phyloP scores from a whole-genome alignment of 2,888 invertebrate genomes.

The Odontothrips loti region DNA sequence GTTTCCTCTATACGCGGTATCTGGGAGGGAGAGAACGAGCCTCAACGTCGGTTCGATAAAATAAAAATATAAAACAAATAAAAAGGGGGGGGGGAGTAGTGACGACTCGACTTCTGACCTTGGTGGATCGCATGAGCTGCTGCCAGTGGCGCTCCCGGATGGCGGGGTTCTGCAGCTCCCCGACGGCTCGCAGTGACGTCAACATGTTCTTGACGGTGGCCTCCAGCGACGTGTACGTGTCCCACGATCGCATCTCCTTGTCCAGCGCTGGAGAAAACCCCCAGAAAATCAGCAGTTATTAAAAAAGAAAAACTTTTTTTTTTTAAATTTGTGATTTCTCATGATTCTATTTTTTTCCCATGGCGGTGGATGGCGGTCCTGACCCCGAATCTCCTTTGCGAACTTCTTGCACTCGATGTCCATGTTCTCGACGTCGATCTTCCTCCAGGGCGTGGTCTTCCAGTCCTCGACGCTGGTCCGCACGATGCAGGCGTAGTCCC shows the following conservation, averaged over 20 bases:
- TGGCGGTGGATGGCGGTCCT: conserved; percentile 19
- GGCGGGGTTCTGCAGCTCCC: conserved; percentile 92
- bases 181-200: conserved; percentile 89
- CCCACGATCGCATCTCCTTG: conserved; percentile 95
- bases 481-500: conserved; percentile 92
- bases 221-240: conserved; percentile 82
- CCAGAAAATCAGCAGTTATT: not conserved
- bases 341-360: not conserved
- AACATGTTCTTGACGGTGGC: conserved; percentile 93
- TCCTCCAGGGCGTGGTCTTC: conserved; percentile 96
- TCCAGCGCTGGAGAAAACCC: conserved; percentile 61
- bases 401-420: conserved; percentile 98
- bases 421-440: conserved; percentile 97
- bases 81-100: too few relatives aligned
- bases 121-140: conserved; percentile 92
- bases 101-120: conserved; percentile 56
- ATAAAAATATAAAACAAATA: too few relatives aligned
- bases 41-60: too few relatives aligned
- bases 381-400: conserved; percentile 81
- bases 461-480: conserved; percentile 89
- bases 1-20: too few relatives aligned
- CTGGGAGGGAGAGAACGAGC: too few relatives aligned
- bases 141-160: conserved; percentile 96
- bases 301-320: too few relatives aligned
- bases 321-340: not conserved